Evolutionary conservation across 2,888 invertebrate species (phyloP).

Genomic region (Escarpia spicata): DNA sequence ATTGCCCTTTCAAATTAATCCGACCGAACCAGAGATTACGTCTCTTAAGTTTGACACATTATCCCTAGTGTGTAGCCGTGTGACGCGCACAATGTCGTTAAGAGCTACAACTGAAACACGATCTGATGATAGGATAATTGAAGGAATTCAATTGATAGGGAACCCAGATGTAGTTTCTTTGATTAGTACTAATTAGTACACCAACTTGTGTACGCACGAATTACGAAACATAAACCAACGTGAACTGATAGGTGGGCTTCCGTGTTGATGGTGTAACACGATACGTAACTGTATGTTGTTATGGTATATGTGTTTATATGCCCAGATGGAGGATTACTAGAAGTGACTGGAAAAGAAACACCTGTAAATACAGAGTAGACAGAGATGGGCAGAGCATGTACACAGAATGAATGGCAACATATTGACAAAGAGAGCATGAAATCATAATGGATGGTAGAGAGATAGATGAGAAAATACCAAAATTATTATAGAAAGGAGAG

Average conservation of each 20-base stretch:
- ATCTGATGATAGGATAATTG: background rate
- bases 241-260: background rate
- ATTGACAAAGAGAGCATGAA: no score
- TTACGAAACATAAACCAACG: background rate
- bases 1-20: background rate
- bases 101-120: background rate
- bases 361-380: no score
- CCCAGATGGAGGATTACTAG: no score
- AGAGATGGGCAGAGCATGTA: no score
- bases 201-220: background rate
- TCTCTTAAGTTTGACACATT: background rate
- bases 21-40: background rate
- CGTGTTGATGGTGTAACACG: background rate
- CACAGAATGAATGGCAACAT: no score
- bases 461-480: no score
- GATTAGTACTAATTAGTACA: background rate
- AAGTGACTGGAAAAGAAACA: no score
- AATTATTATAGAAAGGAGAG: no score
- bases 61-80: background rate
- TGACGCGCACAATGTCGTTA: constrained; percentile 3
- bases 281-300: background rate
- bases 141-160: background rate
- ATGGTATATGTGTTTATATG: background rate
- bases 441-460: no score
- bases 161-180: background rate